A percentile compares a stretch with the other conserved stretches of the same genome.
Conservation (phyloP, 2,888 invertebrate species). For the Pycnomerus fuliginosus region DNA sequence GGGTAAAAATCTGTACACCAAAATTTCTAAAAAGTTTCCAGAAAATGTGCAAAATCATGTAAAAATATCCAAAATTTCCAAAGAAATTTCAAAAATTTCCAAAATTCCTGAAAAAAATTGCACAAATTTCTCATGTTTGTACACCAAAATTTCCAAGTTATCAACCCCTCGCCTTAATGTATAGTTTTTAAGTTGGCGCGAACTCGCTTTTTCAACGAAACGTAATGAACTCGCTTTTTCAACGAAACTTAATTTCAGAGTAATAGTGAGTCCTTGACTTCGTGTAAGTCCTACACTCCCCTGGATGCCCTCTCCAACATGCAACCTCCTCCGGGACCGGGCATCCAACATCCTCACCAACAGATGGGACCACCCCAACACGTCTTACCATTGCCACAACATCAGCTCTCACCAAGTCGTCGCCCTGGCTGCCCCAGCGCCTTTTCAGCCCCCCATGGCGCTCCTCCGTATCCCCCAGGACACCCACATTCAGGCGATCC, state of each 20-base stretch:
- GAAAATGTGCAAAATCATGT: too few species aligned
- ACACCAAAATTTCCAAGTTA: too few species aligned
- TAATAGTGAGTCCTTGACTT: constrained; percentile 34
- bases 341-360: constrained; percentile 42
- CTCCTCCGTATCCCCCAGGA: constrained; percentile 50
- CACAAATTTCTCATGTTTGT: too few species aligned
- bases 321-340: constrained; percentile 73
- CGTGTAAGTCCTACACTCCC: constrained; percentile 74
- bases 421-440: constrained; percentile 63
- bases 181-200: too few species aligned
- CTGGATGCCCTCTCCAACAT: constrained; percentile 81
- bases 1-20: too few species aligned
- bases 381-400: constrained; percentile 49
- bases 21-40: too few species aligned
- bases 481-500: constrained; percentile 39
- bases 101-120: too few species aligned
- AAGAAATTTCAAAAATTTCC: too few species aligned
- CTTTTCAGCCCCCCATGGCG: constrained; percentile 59
- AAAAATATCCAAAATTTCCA: too few species aligned
- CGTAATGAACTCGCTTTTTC: not conserved
- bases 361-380: constrained; percentile 51
- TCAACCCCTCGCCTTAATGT: too few species aligned
- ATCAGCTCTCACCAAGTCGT: constrained; percentile 47
- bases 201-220: too few species aligned
- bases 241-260: constrained; percentile 16